Conservation (phyloP, 2,888 invertebrate species). For the Axea sp. region DNA sequence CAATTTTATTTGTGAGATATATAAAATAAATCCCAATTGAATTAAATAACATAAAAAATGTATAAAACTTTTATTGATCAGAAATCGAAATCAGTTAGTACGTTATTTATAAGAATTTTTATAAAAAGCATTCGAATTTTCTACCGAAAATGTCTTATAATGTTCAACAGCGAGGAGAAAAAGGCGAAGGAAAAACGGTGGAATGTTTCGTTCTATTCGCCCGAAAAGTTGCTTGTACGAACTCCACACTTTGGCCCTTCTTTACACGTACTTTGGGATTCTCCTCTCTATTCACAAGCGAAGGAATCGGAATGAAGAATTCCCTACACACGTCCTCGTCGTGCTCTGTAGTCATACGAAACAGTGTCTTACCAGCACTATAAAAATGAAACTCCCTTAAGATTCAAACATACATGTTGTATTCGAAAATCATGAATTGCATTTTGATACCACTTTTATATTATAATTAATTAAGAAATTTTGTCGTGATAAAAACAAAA, state of each 20-base stretch:
- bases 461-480: too few species aligned
- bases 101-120: slow-evolving; percentile 4
- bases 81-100: slow-evolving; percentile 7
- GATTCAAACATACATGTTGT: slow-evolving; percentile 34
- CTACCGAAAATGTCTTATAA: slow-evolving; percentile 16
- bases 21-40: too few species aligned
- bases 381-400: slow-evolving; percentile 62
- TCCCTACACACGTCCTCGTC: slow-evolving; percentile 43
- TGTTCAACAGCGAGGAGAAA: background rate
- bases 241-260: slow-evolving; percentile 26
- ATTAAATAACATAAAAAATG: background rate
- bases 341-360: slow-evolving; percentile 40
- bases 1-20: slow-evolving; percentile 11
- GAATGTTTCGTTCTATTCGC: slow-evolving; percentile 24
- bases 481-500: too few species aligned
- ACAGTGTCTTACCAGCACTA: slow-evolving; percentile 33
- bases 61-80: background rate
- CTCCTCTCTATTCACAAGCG: slow-evolving; percentile 11
- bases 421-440: too few species aligned
- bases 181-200: slow-evolving; percentile 8
- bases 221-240: slow-evolving; percentile 32
- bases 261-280: slow-evolving; percentile 33
- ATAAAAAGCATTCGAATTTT: slow-evolving; percentile 12
- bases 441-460: too few species aligned
- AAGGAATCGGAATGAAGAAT: slow-evolving; percentile 41